These are phyloP conservation scores for Ceratoteleas bidentatus DNA, from an alignment of 1,140 invertebrate genomes.

Conservation along the genomic window DNA sequence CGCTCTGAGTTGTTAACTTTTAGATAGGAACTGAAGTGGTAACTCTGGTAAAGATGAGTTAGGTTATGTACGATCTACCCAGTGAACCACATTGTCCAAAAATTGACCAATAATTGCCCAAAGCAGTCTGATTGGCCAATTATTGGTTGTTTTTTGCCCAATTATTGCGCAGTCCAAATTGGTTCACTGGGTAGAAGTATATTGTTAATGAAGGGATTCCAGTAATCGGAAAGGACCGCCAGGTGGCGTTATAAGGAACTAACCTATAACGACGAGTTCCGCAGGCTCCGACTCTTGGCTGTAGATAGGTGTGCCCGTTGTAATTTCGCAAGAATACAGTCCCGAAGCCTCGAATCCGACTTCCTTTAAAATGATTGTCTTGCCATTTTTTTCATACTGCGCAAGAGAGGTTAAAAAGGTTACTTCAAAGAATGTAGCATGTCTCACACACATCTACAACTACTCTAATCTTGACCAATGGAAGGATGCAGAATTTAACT, in stretches of 20 bases:
- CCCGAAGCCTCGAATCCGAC: constrained; percentile 88
- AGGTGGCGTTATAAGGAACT: constrained; percentile 74
- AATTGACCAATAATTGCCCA: too few relatives aligned
- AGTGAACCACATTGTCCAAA: too few relatives aligned
- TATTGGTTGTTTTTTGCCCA: too few relatives aligned
- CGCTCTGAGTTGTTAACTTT: too few relatives aligned
- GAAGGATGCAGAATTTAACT: not conserved
- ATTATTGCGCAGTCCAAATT: too few relatives aligned
- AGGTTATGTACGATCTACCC: too few relatives aligned
- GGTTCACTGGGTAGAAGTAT: too few relatives aligned
- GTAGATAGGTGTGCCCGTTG: constrained; percentile 88
- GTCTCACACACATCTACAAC: not conserved
- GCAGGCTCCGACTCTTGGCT: constrained; percentile 87
- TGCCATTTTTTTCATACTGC: constrained; percentile 87
- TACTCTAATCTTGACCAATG: not conserved
- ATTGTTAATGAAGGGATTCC: too few relatives aligned
- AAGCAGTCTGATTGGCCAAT: too few relatives aligned
- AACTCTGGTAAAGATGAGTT: too few relatives aligned
- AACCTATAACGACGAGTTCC: constrained; percentile 88
- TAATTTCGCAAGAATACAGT: constrained; percentile 88
- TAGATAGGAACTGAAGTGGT: too few relatives aligned
- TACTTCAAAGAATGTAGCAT: not conserved
- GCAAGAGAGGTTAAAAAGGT: constrained; percentile 66
- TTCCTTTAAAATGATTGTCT: constrained; percentile 87
- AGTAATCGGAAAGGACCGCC: too few relatives aligned